Evolutionary conservation across 2,888 invertebrate species (phyloP).

Genomic region (Epirrhoe alternata): DNA sequence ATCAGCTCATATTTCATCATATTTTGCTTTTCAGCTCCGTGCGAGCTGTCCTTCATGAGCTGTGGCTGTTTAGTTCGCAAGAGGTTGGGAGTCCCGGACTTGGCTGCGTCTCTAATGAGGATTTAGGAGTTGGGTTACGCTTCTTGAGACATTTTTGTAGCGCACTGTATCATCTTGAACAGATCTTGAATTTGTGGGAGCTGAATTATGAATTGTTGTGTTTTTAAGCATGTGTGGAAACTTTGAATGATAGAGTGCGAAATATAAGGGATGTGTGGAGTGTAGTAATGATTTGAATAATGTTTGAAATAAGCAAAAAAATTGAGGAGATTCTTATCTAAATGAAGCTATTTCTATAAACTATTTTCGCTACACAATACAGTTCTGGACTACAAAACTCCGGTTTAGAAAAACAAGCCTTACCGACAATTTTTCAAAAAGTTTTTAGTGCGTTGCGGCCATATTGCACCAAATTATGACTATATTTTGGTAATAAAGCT

Average conservation of each 20-base stretch:
- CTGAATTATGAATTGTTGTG: background rate
- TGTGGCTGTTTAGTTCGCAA: conserved; percentile 24
- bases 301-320: too few species aligned
- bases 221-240: background rate
- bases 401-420: background rate
- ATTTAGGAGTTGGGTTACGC: conserved; percentile 31
- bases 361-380: background rate
- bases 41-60: conserved; percentile 8
- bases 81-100: conserved; percentile 28
- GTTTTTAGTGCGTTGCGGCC: too few species aligned
- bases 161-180: conserved; percentile 19
- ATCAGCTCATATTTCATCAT: too few species aligned
- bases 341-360: too few species aligned
- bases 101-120: conserved; percentile 36
- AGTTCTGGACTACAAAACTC: conserved; percentile 9
- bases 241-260: background rate
- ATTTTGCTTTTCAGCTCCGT: too few species aligned
- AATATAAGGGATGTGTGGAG: too few species aligned
- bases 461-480: too few species aligned
- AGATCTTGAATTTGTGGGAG: conserved; percentile 3
- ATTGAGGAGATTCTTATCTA: too few species aligned
- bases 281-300: too few species aligned
- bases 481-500: too few species aligned
- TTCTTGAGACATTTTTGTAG: conserved; percentile 23
- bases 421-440: too few species aligned